Evolutionary conservation across 2,888 invertebrate genomes (phyloP).

Genomic region (Caenorhabditis macrosperma): DNA sequence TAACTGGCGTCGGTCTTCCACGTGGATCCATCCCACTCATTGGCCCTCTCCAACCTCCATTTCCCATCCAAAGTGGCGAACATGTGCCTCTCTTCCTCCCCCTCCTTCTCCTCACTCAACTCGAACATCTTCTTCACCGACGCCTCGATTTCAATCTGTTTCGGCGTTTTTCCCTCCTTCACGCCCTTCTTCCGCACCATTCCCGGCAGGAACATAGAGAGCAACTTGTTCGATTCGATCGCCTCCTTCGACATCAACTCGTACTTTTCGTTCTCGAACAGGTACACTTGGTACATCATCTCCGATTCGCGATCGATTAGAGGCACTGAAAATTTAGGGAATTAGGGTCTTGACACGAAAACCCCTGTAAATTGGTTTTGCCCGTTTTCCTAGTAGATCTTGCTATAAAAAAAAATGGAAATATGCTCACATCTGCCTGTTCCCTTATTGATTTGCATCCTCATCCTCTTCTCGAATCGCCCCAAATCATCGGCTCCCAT

Average conservation of each 20-base stretch:
- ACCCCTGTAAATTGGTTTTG: background rate
- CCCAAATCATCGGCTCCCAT: conserved; percentile 11
- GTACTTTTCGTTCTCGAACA: conserved; percentile 32
- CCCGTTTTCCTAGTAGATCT: no score
- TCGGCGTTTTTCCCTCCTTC: background rate
- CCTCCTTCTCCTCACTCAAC: conserved; percentile 8
- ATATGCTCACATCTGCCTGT: background rate
- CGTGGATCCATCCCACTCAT: background rate
- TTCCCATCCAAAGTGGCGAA: no score
- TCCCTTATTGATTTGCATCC: background rate
- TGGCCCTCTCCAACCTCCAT: background rate
- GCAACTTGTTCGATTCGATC: conserved; percentile 29
- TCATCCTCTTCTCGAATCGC: conserved; percentile 18
- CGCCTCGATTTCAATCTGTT: conserved; percentile 28
- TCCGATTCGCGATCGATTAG: conserved; percentile 25
- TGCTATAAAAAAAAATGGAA: background rate
- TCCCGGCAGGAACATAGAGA: conserved; percentile 9
- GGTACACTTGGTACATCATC: conserved; percentile 38
- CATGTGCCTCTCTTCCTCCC: background rate
- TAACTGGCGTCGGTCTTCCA: no score
- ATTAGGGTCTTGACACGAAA: background rate
- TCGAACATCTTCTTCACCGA: conserved; percentile 37
- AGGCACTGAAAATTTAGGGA: no score
- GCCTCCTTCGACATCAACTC: conserved; percentile 27
- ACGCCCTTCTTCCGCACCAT: background rate